Conservation (phyloP, 2,113 vertebrate genomes). For the Pampusana beccarii region DNA sequence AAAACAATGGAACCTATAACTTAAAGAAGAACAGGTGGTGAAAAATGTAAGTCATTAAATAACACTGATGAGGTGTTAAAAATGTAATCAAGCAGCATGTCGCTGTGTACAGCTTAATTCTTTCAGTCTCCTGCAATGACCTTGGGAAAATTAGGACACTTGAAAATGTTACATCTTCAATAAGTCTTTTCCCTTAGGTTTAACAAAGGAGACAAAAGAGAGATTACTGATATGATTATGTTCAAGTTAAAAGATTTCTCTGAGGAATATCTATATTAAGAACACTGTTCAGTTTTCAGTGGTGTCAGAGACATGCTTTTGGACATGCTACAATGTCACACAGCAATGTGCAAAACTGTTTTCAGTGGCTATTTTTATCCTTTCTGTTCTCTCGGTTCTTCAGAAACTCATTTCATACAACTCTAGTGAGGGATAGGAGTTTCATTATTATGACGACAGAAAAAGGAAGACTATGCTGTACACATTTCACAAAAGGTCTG, state of each 20-base stretch:
- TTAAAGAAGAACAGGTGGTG: neutral
- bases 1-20: neutral
- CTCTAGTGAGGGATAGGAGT: neutral
- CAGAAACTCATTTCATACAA: neutral
- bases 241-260: neutral
- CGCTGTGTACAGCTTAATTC: neutral
- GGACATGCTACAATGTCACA: neutral
- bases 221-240: constrained; percentile 6
- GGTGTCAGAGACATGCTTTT: neutral
- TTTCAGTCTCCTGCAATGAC: constrained; percentile 5
- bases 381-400: neutral
- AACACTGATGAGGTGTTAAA: constrained; percentile 7
- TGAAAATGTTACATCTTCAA: neutral
- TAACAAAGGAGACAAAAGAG: neutral
- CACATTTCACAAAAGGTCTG: neutral
- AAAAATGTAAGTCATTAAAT: constrained; percentile 1
- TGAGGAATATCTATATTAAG: constrained; percentile 3
- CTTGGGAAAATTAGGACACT: constrained; percentile 13
- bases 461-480: neutral
- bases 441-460: neutral
- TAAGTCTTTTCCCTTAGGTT: neutral
- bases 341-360: neutral
- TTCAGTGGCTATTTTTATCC: neutral
- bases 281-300: neutral
- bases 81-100: neutral